These are phyloP conservation scores for Poecilus cupreus DNA, from an alignment of 2,888 invertebrate genomes.

Conservation along the genomic window DNA sequence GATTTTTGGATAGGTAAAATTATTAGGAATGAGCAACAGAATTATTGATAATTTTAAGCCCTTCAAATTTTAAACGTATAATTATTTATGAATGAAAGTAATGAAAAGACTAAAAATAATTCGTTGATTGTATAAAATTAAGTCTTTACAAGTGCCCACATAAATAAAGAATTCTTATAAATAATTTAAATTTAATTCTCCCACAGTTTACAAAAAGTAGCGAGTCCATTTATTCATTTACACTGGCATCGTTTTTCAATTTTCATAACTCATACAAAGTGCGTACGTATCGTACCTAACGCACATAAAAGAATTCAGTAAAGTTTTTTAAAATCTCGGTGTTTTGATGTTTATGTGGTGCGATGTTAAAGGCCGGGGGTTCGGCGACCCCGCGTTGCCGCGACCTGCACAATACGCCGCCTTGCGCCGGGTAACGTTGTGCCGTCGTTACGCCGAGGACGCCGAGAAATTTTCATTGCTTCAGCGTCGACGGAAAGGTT, in stretches of 20 bases:
- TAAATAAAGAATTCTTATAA: background rate
- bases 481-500: background rate
- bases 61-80: too few relatives aligned
- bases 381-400: background rate
- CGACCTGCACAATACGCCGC: constrained; percentile 14
- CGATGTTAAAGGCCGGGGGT: background rate
- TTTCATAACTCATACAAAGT: background rate
- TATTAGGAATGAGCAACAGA: too few relatives aligned
- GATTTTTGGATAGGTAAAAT: too few relatives aligned
- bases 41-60: too few relatives aligned
- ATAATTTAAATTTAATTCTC: background rate
- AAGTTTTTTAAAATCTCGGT: background rate
- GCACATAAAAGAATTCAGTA: background rate
- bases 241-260: background rate
- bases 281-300: too few relatives aligned
- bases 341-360: background rate
- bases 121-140: background rate
- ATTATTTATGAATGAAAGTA: too few relatives aligned
- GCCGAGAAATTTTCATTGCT: background rate
- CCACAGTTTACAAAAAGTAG: background rate
- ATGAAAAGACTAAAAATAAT: background rate
- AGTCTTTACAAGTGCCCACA: background rate
- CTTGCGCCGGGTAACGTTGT: background rate
- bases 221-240: background rate
- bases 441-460: background rate